Percentiles rank a stretch among this genome's conserved stretches.
Evolutionary conservation across 2,113 vertebrate species (phyloP).

Genomic region (Nyctibius bracteatus): DNA sequence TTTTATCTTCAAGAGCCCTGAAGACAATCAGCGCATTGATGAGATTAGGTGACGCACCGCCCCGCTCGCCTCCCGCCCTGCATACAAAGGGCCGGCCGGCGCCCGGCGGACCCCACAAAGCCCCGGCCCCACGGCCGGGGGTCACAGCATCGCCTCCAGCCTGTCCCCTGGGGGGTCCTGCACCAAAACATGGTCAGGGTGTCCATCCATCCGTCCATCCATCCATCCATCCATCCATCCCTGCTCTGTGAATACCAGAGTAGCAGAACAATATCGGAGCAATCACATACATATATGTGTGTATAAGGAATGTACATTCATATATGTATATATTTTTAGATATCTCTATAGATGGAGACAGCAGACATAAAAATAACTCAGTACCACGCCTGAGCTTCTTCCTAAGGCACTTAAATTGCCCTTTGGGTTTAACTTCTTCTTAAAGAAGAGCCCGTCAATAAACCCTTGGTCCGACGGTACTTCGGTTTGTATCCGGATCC

Average conservation of each 20-base stretch:
- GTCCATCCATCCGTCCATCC: accelerated
- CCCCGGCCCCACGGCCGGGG: background rate
- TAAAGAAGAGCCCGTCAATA: background rate
- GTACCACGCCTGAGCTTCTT: background rate
- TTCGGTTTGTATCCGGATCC: accelerated
- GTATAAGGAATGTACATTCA: background rate
- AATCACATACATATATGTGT: accelerated
- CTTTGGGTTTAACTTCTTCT: background rate
- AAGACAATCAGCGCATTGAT: conserved; percentile 73
- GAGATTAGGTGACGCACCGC: conserved; percentile 62
- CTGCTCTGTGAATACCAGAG: background rate
- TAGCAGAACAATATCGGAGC: background rate
- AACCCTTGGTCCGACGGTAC: background rate
- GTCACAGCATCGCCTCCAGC: background rate
- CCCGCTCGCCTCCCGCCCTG: background rate
- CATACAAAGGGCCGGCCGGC: conserved; percentile 65
- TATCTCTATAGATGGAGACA: background rate
- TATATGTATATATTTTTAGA: background rate
- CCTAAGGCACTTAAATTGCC: too few species aligned
- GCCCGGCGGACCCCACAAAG: background rate
- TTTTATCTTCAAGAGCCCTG: conserved; percentile 59
- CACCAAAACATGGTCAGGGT: accelerated
- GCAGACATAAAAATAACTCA: background rate
- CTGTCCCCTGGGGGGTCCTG: background rate
- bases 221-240: background rate